Evolutionary conservation across 64 coral and sea anemone species (phyloP).

Genomic region (Porites australiensis): DNA sequence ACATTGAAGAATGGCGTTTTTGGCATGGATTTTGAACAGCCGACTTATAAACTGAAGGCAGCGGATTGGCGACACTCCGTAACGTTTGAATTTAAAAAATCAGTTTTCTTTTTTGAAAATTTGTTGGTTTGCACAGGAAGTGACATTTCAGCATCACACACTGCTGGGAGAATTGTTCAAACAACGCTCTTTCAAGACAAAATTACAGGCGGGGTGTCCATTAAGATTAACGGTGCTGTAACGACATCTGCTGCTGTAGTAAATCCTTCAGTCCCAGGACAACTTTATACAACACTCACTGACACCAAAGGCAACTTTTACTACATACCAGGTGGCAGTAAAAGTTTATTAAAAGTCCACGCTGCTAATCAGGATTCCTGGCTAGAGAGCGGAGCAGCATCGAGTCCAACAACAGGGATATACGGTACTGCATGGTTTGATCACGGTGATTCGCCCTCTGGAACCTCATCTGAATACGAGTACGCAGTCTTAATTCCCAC

Average conservation of each 20-base stretch:
- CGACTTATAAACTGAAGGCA: constrained; percentile 10
- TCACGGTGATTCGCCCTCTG: not conserved
- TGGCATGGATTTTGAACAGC: constrained; percentile 74
- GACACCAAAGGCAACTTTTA: constrained; percentile 58
- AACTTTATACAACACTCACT: not conserved
- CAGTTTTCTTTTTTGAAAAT: constrained; percentile 74
- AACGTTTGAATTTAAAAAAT: constrained; percentile 5
- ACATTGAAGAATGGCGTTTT: constrained; percentile 63
- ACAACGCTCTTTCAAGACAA: constrained; percentile 89
- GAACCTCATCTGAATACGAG: not conserved
- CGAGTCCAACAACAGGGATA: not conserved
- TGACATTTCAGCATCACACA: constrained; percentile 30
- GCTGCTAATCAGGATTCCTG: not conserved
- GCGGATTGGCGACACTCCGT: not conserved
- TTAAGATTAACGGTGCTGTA: not conserved
- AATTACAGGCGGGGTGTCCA: not conserved
- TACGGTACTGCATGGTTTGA: constrained; percentile 58
- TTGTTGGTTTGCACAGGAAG: constrained; percentile 61
- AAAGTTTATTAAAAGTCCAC: not conserved
- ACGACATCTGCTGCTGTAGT: not conserved
- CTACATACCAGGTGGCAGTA: constrained; percentile 34
- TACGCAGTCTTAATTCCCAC: constrained; percentile 42
- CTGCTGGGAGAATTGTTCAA: not conserved
- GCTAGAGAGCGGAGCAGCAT: not conserved
- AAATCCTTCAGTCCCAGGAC: not conserved